These are phyloP conservation scores for Phoenoteleia sp. DNA, from an alignment of 2,888 invertebrate species.

Conservation along the genomic window DNA sequence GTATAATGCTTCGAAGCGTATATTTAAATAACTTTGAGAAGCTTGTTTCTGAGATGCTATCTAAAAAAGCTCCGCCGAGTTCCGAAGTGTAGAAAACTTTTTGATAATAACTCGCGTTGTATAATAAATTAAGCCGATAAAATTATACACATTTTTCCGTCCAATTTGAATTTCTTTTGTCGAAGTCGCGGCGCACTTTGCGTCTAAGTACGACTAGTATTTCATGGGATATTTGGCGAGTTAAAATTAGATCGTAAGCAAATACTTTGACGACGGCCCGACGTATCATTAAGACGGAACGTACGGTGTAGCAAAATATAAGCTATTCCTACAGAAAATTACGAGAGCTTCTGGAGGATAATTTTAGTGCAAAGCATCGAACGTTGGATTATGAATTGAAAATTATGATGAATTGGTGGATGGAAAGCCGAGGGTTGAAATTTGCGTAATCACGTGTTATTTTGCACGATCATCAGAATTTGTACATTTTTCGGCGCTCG, in stretches of 20 bases:
- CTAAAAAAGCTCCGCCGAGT: too few relatives aligned
- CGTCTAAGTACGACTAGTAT: slow-evolving; percentile 28
- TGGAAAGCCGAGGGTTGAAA: slow-evolving; percentile 13
- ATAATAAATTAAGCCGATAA: slow-evolving; percentile 1
- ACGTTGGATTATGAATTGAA: slow-evolving; percentile 42
- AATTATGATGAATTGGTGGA: slow-evolving; percentile 39
- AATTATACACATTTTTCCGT: too few relatives aligned
- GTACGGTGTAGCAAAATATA: slow-evolving; percentile 39
- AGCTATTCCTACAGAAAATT: slow-evolving; percentile 48
- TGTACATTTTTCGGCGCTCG: neutral
- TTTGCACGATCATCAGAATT: neutral
- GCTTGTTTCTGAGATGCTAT: too few relatives aligned
- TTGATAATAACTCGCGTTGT: too few relatives aligned
- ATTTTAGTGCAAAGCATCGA: slow-evolving; percentile 38
- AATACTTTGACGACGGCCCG: slow-evolving; percentile 51
- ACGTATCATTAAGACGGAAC: slow-evolving; percentile 46
- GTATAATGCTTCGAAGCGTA: too few relatives aligned
- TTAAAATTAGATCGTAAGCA: slow-evolving; percentile 56
- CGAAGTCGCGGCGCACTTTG: neutral
- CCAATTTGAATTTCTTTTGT: too few relatives aligned
- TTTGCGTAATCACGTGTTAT: slow-evolving; percentile 48
- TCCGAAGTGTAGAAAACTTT: too few relatives aligned
- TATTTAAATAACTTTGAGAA: too few relatives aligned
- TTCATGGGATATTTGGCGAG: slow-evolving; percentile 43
- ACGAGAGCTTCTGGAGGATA: slow-evolving; percentile 43